Evolutionary conservation across 2,888 invertebrate genomes (phyloP).

Genomic region (Apoderus coryli): DNA sequence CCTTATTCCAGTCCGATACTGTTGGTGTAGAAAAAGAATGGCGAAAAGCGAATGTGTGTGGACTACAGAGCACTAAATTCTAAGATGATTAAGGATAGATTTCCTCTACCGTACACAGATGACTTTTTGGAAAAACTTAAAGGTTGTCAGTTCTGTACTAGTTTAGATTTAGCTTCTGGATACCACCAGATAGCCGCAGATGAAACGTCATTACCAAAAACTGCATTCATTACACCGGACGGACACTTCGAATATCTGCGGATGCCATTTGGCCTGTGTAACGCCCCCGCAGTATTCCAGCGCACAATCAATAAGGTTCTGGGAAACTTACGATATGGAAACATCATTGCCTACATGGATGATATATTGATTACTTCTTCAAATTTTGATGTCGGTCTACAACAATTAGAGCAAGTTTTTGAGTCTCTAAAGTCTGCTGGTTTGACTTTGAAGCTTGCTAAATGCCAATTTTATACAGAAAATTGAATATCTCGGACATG

Average conservation of each 20-base stretch:
- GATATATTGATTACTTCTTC: slow-evolving; percentile 12
- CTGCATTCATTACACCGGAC: slow-evolving; percentile 22
- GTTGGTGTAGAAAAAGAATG: slow-evolving; percentile 6
- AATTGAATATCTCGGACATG: slow-evolving; percentile 12
- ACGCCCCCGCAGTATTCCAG: slow-evolving; percentile 18
- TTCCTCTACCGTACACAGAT: slow-evolving; percentile 4
- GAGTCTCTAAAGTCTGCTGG: slow-evolving; percentile 16
- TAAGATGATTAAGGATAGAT: slow-evolving; percentile 7
- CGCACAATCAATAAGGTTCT: slow-evolving; percentile 4
- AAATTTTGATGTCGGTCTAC: slow-evolving; percentile 9
- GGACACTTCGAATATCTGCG: slow-evolving; percentile 22
- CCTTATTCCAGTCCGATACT: slow-evolving; percentile 3
- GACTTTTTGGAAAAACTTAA: slow-evolving; percentile 6
- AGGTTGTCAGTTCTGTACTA: slow-evolving; percentile 6
- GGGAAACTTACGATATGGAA: not conserved
- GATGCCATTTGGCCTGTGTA: slow-evolving; percentile 24
- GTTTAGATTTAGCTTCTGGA: slow-evolving; percentile 1
- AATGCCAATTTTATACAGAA: slow-evolving; percentile 10
- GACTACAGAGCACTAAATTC: slow-evolving; percentile 11
- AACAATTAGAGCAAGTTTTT: slow-evolving; percentile 7
- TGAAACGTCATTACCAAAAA: slow-evolving; percentile 21
- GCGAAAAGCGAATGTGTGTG: too few species aligned
- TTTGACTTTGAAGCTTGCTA: slow-evolving; percentile 9
- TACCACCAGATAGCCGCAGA: slow-evolving; percentile 12
- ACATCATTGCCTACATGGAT: slow-evolving; percentile 12